Conservation (phyloP, 2,888 invertebrate species). For the Tenodera sinensis region DNA sequence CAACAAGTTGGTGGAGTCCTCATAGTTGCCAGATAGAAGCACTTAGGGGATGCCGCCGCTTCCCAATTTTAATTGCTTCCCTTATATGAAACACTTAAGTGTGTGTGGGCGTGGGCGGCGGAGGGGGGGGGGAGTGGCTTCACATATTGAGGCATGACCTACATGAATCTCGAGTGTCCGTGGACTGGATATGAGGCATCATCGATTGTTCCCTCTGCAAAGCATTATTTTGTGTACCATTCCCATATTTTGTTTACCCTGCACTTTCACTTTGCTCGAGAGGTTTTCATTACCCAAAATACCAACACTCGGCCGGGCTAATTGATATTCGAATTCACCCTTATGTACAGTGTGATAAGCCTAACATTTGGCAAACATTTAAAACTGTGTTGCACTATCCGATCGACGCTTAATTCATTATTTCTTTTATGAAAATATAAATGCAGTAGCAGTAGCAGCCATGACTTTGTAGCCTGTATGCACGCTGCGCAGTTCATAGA, state of each 20-base stretch:
- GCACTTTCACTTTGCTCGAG: neutral
- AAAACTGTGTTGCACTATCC: neutral
- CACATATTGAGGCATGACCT: neutral
- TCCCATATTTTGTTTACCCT: neutral
- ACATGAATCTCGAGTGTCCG: neutral
- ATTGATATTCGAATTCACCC: neutral
- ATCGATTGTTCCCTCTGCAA: neutral
- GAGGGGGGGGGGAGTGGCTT: neutral
- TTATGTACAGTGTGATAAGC: neutral
- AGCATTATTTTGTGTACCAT: neutral
- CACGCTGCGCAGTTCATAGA: too few relatives aligned
- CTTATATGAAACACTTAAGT: neutral
- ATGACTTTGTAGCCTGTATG: too few relatives aligned
- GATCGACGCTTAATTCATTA: neutral
- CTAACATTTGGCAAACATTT: neutral
- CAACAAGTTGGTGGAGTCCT: neutral
- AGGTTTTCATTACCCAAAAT: neutral
- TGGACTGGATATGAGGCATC: neutral
- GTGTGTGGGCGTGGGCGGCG: too few relatives aligned
- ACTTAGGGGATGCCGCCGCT: neutral
- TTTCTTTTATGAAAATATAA: too few relatives aligned
- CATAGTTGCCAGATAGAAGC: neutral
- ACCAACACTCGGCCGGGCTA: neutral
- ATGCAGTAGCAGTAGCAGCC: too few relatives aligned
- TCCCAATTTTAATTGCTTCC: neutral